These are phyloP conservation scores for western clawed frog (Xenopus tropicalis) DNA, from an alignment of 2,113 vertebrate genomes.

Conservation along the genomic window DNA sequence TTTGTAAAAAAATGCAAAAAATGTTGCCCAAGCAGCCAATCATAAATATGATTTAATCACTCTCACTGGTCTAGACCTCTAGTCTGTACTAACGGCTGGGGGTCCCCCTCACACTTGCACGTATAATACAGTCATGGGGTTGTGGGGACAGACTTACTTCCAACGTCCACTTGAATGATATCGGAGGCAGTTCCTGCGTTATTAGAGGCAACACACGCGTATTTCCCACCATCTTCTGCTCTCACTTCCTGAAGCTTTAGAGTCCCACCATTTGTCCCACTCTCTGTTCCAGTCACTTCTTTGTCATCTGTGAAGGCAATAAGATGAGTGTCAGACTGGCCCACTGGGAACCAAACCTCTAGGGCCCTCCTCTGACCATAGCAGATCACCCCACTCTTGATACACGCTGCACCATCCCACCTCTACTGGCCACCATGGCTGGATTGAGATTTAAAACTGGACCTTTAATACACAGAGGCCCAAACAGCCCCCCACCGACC, in stretches of 20 bases:
- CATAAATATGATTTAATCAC: too few relatives aligned
- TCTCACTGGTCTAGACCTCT: too few relatives aligned
- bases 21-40: too few relatives aligned
- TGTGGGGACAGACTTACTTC: constrained; percentile 66
- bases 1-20: too few relatives aligned
- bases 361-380: background rate
- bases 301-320: constrained; percentile 62
- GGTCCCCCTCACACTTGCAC: too few relatives aligned
- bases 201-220: constrained; percentile 73
- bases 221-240: constrained; percentile 73
- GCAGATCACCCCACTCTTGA: background rate
- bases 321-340: background rate
- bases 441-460: too few relatives aligned
- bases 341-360: background rate
- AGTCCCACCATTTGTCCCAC: constrained; percentile 53
- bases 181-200: constrained; percentile 62
- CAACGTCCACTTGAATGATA: constrained; percentile 70
- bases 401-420: too few relatives aligned
- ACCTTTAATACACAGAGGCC: too few relatives aligned
- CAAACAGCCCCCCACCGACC: too few relatives aligned
- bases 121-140: too few relatives aligned
- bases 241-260: constrained; percentile 69
- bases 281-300: constrained; percentile 60
- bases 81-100: too few relatives aligned
- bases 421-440: too few relatives aligned